Percentiles rank a stretch among this genome's conserved stretches.
These are phyloP conservation scores for Nemotelus nigrinus DNA, from an alignment of 2,888 invertebrate genomes.

Conservation along the genomic window DNA sequence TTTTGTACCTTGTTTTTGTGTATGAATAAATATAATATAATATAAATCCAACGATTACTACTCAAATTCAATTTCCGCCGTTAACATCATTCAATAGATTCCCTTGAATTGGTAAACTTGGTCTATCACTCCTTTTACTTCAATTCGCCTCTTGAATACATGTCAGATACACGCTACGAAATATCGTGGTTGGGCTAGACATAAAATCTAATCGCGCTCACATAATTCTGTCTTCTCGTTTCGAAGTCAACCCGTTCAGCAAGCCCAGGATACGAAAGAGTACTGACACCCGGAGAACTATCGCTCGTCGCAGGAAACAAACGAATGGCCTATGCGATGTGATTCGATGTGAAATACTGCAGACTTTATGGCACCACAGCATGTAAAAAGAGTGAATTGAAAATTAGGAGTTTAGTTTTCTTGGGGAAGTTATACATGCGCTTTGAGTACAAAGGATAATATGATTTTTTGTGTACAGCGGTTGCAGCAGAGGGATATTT, in stretches of 20 bases:
- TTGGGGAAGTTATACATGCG: too few relatives aligned
- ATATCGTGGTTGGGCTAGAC: too few relatives aligned
- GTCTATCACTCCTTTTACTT: slow-evolving; percentile 14
- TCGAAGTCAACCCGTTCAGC: neutral
- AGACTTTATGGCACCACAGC: slow-evolving; percentile 37
- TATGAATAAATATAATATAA: too few relatives aligned
- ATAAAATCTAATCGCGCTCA: neutral
- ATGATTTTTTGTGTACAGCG: too few relatives aligned
- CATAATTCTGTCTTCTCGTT: neutral
- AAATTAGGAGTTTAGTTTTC: too few relatives aligned
- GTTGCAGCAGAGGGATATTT: too few relatives aligned
- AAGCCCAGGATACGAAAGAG: neutral
- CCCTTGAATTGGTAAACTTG: slow-evolving; percentile 20
- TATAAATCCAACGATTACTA: slow-evolving; percentile 1
- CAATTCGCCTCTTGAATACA: neutral
- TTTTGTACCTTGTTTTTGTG: too few relatives aligned
- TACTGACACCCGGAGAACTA: neutral
- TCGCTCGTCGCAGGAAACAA: neutral
- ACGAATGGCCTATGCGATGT: slow-evolving; percentile 3
- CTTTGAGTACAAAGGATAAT: too few relatives aligned
- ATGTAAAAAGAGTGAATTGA: too few relatives aligned
- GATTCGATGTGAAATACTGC: slow-evolving; percentile 28
- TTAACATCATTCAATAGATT: slow-evolving; percentile 24
- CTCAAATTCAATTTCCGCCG: slow-evolving; percentile 16
- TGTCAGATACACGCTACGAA: too few relatives aligned